Base-by-base conservation (phyloP, 2,888 invertebrate genomes). In the Tipula helvola region DNA sequence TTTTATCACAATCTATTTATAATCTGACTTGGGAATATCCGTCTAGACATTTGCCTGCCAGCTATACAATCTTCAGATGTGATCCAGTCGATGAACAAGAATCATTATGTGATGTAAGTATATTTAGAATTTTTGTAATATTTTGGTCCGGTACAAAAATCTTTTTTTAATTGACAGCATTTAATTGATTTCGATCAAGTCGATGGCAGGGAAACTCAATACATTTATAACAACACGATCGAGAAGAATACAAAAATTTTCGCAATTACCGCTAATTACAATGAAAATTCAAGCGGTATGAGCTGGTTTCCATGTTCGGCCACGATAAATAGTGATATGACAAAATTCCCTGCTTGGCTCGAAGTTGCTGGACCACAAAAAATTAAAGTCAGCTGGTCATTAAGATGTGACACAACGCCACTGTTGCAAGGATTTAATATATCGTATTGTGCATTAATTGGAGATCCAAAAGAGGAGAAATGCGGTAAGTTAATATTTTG, bases 211-310 rank as follows among this genome's bases (percentile, higher is more conserved):
- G 44, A 86, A 13, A 86, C 44, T 7, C 52, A 41, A 41, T 39
- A 85, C 39, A 28, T 71, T 52, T 86, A 92, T 91, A 87, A 93
- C 93, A 44, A 95, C 95, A 89, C 96, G 96, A 89, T 88, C 10
- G 84, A 84, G 13, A 84, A 84, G 41, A 84, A 84, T 39, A 13
- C 84, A n/a, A 84, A 84, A 42, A 88, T 87, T 52, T 96, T 96
- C 92, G 96, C 96, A 2, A 95, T 96, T 88, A 94, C 96, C 7
- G 95, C 95, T 0, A 96, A 96, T 89, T 93, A 93, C 16, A 91
- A 92, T 0, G 90, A 90, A 16, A 92, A 92, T 87, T 96, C 95
- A 87, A 96, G 96, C 90, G 96, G 96, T 0, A 95, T 96, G 95
- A 92, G 94, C 3, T 96, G 96, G 96, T 95, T 96, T 7, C 93